phyloP scores from a whole-genome alignment of 2,888 invertebrate species.

The Seira sanloemensis region DNA sequence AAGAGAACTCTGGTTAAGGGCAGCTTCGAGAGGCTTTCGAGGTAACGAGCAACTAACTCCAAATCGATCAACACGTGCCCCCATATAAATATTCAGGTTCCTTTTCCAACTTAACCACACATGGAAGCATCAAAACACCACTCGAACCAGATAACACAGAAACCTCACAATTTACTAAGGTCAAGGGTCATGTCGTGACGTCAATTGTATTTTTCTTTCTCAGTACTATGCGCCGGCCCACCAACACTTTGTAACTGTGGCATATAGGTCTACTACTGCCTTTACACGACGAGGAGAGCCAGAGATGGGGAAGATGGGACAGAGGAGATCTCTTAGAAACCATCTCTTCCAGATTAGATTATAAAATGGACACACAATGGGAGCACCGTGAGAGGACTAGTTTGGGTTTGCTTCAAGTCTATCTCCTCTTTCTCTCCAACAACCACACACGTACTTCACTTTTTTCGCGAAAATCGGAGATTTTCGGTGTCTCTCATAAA shows the following conservation, averaged over 20 bases:
- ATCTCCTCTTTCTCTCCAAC: slow-evolving; percentile 30
- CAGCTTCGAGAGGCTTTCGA: slow-evolving; percentile 7
- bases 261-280: neutral
- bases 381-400: slow-evolving; percentile 12
- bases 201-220: slow-evolving; percentile 69
- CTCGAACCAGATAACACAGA: slow-evolving; percentile 47
- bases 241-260: slow-evolving; percentile 27
- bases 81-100: slow-evolving; percentile 42
- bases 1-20: neutral
- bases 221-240: slow-evolving; percentile 65
- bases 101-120: slow-evolving; percentile 52
- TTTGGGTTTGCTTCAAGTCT: slow-evolving; percentile 17
- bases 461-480: slow-evolving; percentile 38
- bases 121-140: slow-evolving; percentile 35
- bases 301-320: slow-evolving; percentile 40
- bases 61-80: slow-evolving; percentile 66
- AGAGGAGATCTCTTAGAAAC: slow-evolving; percentile 29
- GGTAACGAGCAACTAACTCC: neutral
- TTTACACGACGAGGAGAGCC: neutral
- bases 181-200: slow-evolving; percentile 73
- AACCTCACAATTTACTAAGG: slow-evolving; percentile 65
- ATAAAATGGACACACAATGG: slow-evolving; percentile 26
- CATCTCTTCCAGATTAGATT: slow-evolving; percentile 39
- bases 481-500: slow-evolving; percentile 41
- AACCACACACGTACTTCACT: slow-evolving; percentile 15